These are phyloP conservation scores for Falco columbarius DNA, from an alignment of 2,797 vertebrate genomes.

Conservation along the genomic window DNA sequence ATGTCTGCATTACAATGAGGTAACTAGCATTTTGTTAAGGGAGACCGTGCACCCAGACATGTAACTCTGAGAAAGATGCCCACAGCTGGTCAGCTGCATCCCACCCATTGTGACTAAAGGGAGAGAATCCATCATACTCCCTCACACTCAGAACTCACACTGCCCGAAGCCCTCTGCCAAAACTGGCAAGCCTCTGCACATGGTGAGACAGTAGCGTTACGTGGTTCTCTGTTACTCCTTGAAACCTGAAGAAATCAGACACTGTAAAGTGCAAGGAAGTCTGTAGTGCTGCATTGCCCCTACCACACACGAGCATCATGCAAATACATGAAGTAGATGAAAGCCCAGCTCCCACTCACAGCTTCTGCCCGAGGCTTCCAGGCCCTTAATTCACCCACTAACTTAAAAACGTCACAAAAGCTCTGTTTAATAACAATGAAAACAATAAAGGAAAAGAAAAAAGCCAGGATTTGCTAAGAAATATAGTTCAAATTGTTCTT, in stretches of 20 bases:
- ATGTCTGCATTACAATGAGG: neutral
- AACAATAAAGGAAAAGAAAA: neutral
- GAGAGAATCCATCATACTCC: neutral
- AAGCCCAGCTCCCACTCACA: neutral
- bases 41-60: neutral
- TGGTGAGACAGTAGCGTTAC: neutral
- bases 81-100: neutral
- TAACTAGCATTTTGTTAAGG: neutral
- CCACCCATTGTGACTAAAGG: neutral
- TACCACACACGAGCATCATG: neutral
- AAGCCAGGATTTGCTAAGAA: neutral
- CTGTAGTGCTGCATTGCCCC: accelerated
- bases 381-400: neutral
- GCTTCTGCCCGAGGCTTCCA: neutral
- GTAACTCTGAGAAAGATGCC: neutral
- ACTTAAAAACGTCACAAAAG: neutral
- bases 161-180: neutral
- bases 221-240: neutral
- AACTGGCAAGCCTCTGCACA: neutral
- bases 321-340: neutral
- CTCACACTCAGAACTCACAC: neutral
- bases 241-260: neutral
- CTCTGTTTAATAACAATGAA: neutral
- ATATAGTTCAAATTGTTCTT: neutral
- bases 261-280: neutral